A percentile compares a stretch with the other conserved stretches of the same genome.
Evolutionary conservation across 2,797 vertebrate species (phyloP).

Genomic region (Tapera naevia): DNA sequence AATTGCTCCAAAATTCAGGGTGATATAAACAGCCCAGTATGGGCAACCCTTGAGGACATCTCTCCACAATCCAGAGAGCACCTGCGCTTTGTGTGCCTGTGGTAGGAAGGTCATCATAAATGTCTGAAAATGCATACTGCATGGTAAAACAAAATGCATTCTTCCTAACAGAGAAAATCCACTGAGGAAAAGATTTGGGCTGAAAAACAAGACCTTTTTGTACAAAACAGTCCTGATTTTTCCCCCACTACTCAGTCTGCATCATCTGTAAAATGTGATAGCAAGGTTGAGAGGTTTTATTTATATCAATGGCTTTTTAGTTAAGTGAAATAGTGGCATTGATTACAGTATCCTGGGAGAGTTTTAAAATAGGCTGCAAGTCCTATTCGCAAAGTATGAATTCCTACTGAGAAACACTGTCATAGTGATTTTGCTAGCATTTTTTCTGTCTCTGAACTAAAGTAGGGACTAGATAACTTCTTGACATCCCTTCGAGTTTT

Average conservation of each 20-base stretch:
- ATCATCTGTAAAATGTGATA: background rate
- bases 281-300: background rate
- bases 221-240: background rate
- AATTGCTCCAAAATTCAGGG: background rate
- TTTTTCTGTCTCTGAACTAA: background rate
- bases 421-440: background rate
- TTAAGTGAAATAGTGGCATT: background rate
- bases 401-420: background rate
- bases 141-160: background rate
- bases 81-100: background rate
- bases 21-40: background rate
- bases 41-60: background rate
- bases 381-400: background rate
- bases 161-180: background rate
- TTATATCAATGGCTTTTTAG: background rate
- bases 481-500: background rate
- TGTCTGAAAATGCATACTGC: background rate
- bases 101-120: background rate
- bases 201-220: background rate
- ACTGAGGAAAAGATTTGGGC: background rate
- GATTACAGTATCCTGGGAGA: background rate
- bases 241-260: background rate
- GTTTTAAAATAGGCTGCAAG: background rate
- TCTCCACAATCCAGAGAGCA: background rate
- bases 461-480: background rate